A percentile compares a stretch with the other conserved stretches of the same genome.
Evolutionary conservation across 1,140 invertebrate genomes (phyloP).

Genomic region (Parapsyche elsis): DNA sequence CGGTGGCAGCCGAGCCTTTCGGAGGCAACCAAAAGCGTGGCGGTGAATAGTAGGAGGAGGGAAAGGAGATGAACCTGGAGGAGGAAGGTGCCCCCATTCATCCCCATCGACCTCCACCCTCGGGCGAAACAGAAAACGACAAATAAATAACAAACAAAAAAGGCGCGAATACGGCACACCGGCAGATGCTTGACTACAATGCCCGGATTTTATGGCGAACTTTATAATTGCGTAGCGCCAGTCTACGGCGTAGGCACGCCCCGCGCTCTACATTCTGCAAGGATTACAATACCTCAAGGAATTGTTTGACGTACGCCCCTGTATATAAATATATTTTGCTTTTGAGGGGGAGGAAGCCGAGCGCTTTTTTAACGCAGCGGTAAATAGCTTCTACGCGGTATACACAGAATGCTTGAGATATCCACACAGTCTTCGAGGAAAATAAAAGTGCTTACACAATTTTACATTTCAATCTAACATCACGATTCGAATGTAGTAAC

Average conservation of each 20-base stretch:
- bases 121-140: constrained; percentile 50
- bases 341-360: background rate
- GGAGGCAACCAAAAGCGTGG: background rate
- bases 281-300: background rate
- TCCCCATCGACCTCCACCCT: background rate
- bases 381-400: background rate
- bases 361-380: background rate
- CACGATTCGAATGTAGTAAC: too few species aligned
- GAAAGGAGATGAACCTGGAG: background rate
- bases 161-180: constrained; percentile 47
- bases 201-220: constrained; percentile 35
- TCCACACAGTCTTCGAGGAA: too few species aligned
- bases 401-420: background rate
- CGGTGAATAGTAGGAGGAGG: constrained; percentile 5
- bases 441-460: too few species aligned
- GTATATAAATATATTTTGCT: constrained; percentile 2
- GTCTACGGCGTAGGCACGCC: constrained; percentile 19
- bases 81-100: background rate
- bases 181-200: constrained; percentile 25
- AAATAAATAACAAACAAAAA: constrained; percentile 53
- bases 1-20: constrained; percentile 6
- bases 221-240: constrained; percentile 37
- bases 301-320: constrained; percentile 7
- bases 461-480: too few species aligned
- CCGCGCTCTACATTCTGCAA: background rate